Conservation (phyloP, 1,140 invertebrate species). For the Zaprionus lachaisei region DNA sequence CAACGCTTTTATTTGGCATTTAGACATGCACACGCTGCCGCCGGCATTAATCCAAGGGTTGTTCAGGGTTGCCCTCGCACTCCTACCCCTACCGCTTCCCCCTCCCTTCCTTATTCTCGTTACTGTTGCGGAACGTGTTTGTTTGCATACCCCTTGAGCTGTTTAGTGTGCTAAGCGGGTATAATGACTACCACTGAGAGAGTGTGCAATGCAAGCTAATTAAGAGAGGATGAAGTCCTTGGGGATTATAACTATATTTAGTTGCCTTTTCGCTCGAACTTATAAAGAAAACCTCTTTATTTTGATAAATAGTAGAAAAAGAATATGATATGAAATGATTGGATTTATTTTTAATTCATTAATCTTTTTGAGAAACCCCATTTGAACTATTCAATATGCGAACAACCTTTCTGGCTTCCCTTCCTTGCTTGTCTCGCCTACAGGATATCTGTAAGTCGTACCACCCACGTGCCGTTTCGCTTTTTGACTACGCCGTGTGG, state of each 20-base stretch:
- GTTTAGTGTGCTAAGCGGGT: neutral
- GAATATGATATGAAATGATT: no score
- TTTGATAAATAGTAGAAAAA: no score
- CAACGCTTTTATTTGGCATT: slow-evolving; percentile 82
- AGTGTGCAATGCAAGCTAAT: neutral
- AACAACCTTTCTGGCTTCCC: neutral
- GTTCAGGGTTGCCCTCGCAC: slow-evolving; percentile 19
- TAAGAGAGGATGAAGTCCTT: neutral
- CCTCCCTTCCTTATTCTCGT: slow-evolving; percentile 7
- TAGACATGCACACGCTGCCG: slow-evolving; percentile 75
- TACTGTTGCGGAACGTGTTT: slow-evolving; percentile 41
- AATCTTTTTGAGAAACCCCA: neutral
- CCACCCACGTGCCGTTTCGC: neutral
- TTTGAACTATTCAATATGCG: neutral
- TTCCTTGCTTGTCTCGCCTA: neutral
- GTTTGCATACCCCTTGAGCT: slow-evolving; percentile 9
- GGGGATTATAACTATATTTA: neutral
- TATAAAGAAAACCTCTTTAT: no score
- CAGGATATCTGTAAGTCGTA: neutral
- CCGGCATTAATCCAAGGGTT: slow-evolving; percentile 52
- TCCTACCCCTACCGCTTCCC: slow-evolving; percentile 2
- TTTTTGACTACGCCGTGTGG: slow-evolving; percentile 14
- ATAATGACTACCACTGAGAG: neutral
- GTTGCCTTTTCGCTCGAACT: neutral
- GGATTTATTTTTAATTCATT: no score